Conservation (phyloP, 2,888 invertebrate genomes). For the Dynastes tityus region DNA sequence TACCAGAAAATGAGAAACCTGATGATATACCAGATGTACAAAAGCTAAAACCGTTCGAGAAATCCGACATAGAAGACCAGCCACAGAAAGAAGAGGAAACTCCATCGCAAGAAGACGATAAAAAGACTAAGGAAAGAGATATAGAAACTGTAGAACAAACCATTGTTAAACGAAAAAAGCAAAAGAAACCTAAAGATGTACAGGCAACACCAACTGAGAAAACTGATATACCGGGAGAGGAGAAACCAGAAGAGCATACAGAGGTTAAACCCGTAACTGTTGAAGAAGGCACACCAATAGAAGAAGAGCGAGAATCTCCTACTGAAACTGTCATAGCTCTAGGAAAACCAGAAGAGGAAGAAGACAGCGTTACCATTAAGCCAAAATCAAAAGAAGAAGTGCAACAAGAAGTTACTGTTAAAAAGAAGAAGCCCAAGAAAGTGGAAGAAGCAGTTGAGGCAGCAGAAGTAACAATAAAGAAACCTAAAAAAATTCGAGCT, state of each 20-base stretch:
- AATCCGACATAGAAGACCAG: constrained; percentile 63
- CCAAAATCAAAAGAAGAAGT: constrained; percentile 61
- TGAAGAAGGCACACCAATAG: constrained; percentile 62
- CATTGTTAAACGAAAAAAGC: constrained; percentile 64
- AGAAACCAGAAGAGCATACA: constrained; percentile 57
- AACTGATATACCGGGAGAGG: constrained; percentile 56
- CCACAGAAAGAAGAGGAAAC: constrained; percentile 64
- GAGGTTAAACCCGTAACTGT: constrained; percentile 65
- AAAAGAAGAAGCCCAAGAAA: constrained; percentile 63
- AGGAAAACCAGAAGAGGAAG: constrained; percentile 62
- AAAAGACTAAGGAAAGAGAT: constrained; percentile 62
- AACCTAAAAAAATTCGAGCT: constrained; percentile 66
- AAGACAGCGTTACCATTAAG: constrained; percentile 56
- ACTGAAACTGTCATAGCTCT: constrained; percentile 44
- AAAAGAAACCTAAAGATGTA: constrained; percentile 59
- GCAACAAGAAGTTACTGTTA: constrained; percentile 67
- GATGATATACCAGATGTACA: constrained; percentile 64
- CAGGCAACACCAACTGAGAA: constrained; percentile 56
- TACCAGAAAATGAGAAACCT: constrained; percentile 58
- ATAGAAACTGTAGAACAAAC: constrained; percentile 66
- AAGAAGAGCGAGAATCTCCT: constrained; percentile 54
- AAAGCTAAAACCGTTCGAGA: constrained; percentile 51
- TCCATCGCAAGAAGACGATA: constrained; percentile 57
- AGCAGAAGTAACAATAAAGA: constrained; percentile 70
- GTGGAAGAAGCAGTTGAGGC: constrained; percentile 53